Conservation (phyloP, 2,888 invertebrate species). For the Blastobasis lacticolella region DNA sequence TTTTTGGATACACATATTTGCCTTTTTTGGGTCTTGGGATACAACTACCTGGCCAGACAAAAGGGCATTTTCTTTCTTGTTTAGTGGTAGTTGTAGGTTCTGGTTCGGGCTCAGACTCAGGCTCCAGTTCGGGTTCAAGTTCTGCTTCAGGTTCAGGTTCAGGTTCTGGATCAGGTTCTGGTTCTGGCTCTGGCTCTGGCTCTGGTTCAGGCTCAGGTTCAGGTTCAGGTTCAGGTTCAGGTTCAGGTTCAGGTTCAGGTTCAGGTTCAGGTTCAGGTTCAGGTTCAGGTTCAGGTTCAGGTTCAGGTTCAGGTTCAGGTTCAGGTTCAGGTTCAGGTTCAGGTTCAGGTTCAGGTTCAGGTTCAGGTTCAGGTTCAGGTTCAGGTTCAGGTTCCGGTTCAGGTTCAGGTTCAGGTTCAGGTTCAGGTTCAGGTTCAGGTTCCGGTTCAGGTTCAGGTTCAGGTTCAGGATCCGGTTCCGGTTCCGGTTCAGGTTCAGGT, state of each 20-base stretch:
- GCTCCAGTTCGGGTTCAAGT: not conserved
- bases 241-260: not conserved
- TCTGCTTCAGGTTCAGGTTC: not conserved
- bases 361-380: conserved; percentile 1
- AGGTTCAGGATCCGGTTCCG: not conserved
- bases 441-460: not conserved
- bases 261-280: not conserved
- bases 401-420: not conserved
- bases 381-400: not conserved
- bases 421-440: not conserved
- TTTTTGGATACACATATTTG: not conserved
- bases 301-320: not conserved
- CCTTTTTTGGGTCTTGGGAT: not conserved
- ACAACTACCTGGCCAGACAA: not conserved
- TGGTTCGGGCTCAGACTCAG: not conserved
- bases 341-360: not conserved
- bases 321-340: conserved; percentile 5
- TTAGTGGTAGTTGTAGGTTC: not conserved
- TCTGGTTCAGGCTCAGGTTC: not conserved
- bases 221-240: not conserved
- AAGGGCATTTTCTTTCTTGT: not conserved
- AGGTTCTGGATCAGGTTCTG: not conserved
- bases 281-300: not conserved
- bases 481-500: not conserved
- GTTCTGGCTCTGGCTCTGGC: not conserved